Conservation (phyloP, 2,797 vertebrate species). For the Macrochelys suwanniensis region DNA sequence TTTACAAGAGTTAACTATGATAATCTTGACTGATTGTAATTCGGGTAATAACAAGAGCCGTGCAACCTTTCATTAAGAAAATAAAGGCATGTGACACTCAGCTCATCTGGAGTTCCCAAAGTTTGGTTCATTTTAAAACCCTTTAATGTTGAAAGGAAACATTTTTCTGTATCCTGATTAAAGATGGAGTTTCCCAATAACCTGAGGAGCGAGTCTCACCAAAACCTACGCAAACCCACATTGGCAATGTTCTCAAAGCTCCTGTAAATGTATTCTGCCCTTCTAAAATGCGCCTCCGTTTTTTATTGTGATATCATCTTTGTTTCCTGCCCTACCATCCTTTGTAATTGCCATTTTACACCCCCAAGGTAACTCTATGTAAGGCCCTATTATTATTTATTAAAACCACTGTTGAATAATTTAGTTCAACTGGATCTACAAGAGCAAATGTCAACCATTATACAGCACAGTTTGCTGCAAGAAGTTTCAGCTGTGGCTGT, state of each 20-base stretch:
- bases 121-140: background rate
- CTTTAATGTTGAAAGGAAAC: background rate
- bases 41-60: background rate
- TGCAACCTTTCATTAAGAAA: background rate
- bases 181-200: rapidly evolving
- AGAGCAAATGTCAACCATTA: background rate
- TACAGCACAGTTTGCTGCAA: background rate
- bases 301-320: background rate
- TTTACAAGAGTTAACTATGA: background rate
- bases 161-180: background rate
- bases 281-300: background rate
- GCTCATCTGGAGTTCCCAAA: background rate
- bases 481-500: background rate
- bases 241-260: background rate
- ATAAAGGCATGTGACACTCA: background rate
- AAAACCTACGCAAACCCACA: rapidly evolving
- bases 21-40: background rate
- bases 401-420: background rate
- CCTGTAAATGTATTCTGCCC: background rate
- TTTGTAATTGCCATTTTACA: background rate
- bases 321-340: background rate
- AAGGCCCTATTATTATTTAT: background rate
- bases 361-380: background rate
- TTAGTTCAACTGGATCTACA: background rate
- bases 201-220: background rate